Percentiles rank a stretch among this genome's conserved stretches.
These are phyloP conservation scores for Drosophila albomicans DNA, from an alignment of 1,140 invertebrate genomes.

Conservation along the genomic window DNA sequence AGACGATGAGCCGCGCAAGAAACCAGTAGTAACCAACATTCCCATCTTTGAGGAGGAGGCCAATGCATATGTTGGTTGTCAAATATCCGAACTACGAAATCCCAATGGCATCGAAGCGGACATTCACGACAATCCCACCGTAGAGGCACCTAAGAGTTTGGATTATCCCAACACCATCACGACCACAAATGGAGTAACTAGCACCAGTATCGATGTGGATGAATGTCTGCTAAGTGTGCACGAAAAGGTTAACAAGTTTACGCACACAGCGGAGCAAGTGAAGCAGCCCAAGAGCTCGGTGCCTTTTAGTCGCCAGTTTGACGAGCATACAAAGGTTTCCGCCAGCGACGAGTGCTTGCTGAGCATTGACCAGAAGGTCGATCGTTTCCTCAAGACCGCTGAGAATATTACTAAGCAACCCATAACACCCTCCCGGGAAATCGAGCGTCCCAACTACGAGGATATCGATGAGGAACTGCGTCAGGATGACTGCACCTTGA, in stretches of 20 bases:
- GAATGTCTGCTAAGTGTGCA: constrained; percentile 87
- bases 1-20: constrained; percentile 87
- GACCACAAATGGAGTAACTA: constrained; percentile 2
- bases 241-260: constrained; percentile 88
- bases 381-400: constrained; percentile 88
- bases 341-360: constrained; percentile 88
- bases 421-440: constrained; percentile 84
- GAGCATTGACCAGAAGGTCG: constrained; percentile 89
- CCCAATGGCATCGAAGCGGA: constrained; percentile 66
- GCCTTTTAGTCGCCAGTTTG: constrained; percentile 72
- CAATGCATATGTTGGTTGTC: constrained; percentile 77
- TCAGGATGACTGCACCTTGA: constrained; percentile 86
- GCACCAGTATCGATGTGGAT: constrained; percentile 51
- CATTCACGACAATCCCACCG: constrained; percentile 70
- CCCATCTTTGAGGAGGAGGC: constrained; percentile 83
- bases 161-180: constrained; percentile 51
- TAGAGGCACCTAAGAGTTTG: constrained; percentile 74
- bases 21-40: constrained; percentile 83
- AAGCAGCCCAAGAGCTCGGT: constrained; percentile 77
- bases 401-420: constrained; percentile 86
- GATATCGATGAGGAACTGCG: constrained; percentile 86
- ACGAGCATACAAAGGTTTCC: constrained; percentile 84
- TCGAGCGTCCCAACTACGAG: constrained; percentile 85
- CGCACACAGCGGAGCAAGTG: constrained; percentile 83
- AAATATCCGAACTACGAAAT: constrained; percentile 76